These are phyloP conservation scores for Eugnorisma glareosa DNA, from an alignment of 2,888 invertebrate species.

Conservation along the genomic window DNA sequence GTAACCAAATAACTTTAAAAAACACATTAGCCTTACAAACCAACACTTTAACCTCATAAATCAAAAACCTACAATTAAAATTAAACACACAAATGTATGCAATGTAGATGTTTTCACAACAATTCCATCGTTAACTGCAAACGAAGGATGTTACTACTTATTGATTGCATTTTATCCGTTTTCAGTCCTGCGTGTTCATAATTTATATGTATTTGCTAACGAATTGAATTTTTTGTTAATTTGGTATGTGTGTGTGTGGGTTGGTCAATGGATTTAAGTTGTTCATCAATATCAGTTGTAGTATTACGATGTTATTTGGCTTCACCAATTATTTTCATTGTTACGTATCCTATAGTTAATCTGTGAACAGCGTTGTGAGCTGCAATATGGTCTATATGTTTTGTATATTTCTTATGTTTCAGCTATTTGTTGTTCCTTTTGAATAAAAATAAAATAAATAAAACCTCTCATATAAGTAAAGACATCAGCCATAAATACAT, in stretches of 20 bases:
- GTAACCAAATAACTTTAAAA: neutral
- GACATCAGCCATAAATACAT: neutral
- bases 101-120: slow-evolving; percentile 54
- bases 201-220: slow-evolving; percentile 36
- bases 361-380: too few species aligned
- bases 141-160: slow-evolving; percentile 59
- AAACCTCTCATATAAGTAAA: neutral
- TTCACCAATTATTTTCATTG: too few species aligned
- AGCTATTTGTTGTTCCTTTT: too few species aligned
- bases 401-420: too few species aligned
- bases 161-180: slow-evolving; percentile 58
- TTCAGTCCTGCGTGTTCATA: slow-evolving; percentile 43
- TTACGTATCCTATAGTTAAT: too few species aligned
- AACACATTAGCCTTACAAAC: neutral
- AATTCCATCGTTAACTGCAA: slow-evolving; percentile 35
- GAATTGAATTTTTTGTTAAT: slow-evolving; percentile 24
- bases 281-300: neutral
- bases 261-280: slow-evolving; percentile 13
- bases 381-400: too few species aligned
- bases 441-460: too few species aligned
- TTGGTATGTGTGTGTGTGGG: neutral
- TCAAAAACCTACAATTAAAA: slow-evolving; percentile 37
- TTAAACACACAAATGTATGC: slow-evolving; percentile 17
- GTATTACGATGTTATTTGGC: neutral
- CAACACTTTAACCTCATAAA: slow-evolving; percentile 7